Evolutionary conservation across 2,888 invertebrate genomes (phyloP), one percentile per base, ranked within the genome.

Genomic region (Busseola fusca): DNA sequence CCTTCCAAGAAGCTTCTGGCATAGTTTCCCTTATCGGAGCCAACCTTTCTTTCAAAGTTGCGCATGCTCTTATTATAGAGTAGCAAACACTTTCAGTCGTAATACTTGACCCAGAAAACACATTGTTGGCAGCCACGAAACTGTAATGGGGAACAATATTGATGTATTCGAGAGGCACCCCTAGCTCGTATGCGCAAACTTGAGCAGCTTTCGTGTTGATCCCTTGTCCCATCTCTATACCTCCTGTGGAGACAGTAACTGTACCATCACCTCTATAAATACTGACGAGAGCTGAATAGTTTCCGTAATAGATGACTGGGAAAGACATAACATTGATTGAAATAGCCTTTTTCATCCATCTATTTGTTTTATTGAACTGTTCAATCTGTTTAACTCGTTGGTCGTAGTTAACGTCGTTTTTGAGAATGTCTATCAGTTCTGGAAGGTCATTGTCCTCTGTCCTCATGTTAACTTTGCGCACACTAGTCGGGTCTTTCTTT

Each of bases 131-230:
- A 1, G 96, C 91, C 0, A 95, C 92, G 59, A 97, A 92, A 64
- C 94, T 96, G 82, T 96, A 96, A 62, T 94, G 94, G 0, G 97
- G 96, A 79, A 97, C 96, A 0, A 98, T 94, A 0, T 93, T 93
- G 0, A 98, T 94, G 80, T 94, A 88, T 0, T 96, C 96, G 34
- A 98, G 73, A 0, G 97, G 96, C 71, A 98, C 97, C 0, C 97
- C 97, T 25, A 98, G 90, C 45, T 96, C 96, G 84, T 97, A 96
- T 0, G 98, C 98, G 69, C 97, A 97, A 0, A 98, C 97, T 95
- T 98, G 98, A 5, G 97, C 97, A 0, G 96, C 97, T 96, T 98
- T 98, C 0, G 98, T 98, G 80, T 98, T 97, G 52, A 98, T 95
- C 0, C 98, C 98, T 95, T 98, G 98, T 0, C 98, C 98, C 93